Evolutionary conservation across 2,113 vertebrate species (phyloP), one percentile per base, ranked within the genome.

Genomic region (Rhea americana): DNA sequence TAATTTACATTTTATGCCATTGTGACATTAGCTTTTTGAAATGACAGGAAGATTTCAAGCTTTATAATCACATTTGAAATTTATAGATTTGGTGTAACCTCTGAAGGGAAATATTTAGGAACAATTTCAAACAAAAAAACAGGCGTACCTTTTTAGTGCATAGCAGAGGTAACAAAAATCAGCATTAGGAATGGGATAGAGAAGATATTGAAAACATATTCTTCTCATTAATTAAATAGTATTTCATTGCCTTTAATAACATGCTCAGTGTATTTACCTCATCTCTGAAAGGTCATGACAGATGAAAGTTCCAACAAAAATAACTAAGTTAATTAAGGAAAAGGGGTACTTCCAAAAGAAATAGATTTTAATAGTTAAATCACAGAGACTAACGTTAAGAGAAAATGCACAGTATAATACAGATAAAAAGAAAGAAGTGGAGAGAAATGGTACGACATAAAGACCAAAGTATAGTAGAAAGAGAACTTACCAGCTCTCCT

Each of bases 1-100:
- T 76, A 75, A 91, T 93, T 93, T 93, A 78, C 66, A 62, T 93
- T 82, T 91, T 86, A 79, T 94, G 80, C 47, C 48, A 84, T 39
- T 73, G 73, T 82, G 58, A 56, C 85, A 87, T 39, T 89, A 85
- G 83, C 41, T 91, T 91, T 91, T 89, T 86, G 83, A 94, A 76
- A 67, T n/a, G 30, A 91, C 90, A 83, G 65, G 41, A 90, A 86
- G 65, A 91, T 86, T 70, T 91, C 59, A 82, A 66, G 59, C 50
- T 87, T 87, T 94, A 90, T 67, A 86, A 22, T 84, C 62, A 62
- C 26, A 82, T 62, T 70, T 76, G 61, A 89, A 90, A 84, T 91
- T 10, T 68, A 81, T 1, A 58, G 85, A 73, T 88, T 89, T 84
- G 83, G 26, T 78, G 28, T 21, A 79, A 47, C 11, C 30, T 94